Evolutionary conservation across 2,113 vertebrate genomes (phyloP), one percentile per base, ranked within the genome.

Genomic region (Centropus unirufus): DNA sequence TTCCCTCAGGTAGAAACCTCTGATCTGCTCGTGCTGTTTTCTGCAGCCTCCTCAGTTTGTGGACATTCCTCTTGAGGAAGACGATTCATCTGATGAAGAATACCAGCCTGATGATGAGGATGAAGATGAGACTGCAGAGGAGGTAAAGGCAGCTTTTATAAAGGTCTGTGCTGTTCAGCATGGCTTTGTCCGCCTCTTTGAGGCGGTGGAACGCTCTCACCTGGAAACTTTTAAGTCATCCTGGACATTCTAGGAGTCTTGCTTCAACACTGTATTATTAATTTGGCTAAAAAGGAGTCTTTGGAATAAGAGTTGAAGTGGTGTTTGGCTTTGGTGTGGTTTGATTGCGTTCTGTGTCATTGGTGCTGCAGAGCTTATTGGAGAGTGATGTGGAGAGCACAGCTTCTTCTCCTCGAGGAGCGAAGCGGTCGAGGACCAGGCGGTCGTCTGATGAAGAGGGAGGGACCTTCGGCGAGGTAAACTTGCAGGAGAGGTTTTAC

Each of bases 51-150:
- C 99, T 67, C 99, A 99, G 95, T 99, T 99, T 94, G 98, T 99
- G n/a, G 99, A 99, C 93, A 99, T 99, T 77, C 98, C 98, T 7
- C 98, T 99, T 3, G 98, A 99, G 92, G 99, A 99, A 11, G 99
- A 99, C 42, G 99, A 99, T 84, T 99, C 99, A 0, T 99, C 99
- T 36, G 99, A 99, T 96, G 99, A 99, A 94, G 99, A 99, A 81
- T 99, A 99, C 94, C 98, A 98, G 84, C 99, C 99, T 32, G 99
- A 99, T 27, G 99, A 99, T 30, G 99, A 99, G 5, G 99, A 99
- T 39, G 99, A 99, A 54, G 99, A 99, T 52, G 99, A 99, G 91
- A 99, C 99, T 2, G 98, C 98, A 11, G 99, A 99, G 59, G 99
- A 99, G 98, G 99, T 99, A 62, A 88, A 29, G 9, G 19, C 67